These are phyloP conservation scores for Leptinotarsa haldemani DNA, from an alignment of 2,888 invertebrate genomes.

Conservation along the genomic window DNA sequence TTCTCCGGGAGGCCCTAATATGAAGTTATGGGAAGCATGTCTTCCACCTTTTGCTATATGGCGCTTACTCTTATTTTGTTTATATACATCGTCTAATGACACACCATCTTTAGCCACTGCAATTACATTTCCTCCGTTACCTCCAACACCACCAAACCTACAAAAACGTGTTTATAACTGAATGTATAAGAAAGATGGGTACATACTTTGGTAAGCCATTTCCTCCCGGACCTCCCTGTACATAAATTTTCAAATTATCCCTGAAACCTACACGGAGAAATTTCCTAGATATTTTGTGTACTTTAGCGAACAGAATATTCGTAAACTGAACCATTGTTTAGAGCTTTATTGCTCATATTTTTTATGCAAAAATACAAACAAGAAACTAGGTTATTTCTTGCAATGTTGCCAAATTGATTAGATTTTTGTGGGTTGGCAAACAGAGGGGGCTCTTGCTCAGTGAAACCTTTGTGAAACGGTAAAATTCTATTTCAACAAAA, in stretches of 20 bases:
- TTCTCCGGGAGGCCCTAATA: constrained; percentile 80
- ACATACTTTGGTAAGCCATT: constrained; percentile 73
- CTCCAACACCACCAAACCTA: constrained; percentile 90
- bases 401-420: too few relatives aligned
- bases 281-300: constrained; percentile 68
- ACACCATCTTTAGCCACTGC: constrained; percentile 75
- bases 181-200: constrained; percentile 3
- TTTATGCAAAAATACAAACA: background rate
- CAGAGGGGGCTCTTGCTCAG: too few relatives aligned
- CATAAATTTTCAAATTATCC: constrained; percentile 83
- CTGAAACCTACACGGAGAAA: constrained; percentile 73
- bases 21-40: constrained; percentile 79
- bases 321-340: constrained; percentile 51
- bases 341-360: background rate
- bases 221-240: constrained; percentile 87
- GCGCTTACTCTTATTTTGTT: constrained; percentile 70
- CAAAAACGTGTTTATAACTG: constrained; percentile 56
- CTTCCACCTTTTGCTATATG: constrained; percentile 78
- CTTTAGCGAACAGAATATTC: constrained; percentile 61
- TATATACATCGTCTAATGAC: constrained; percentile 69
- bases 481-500: too few relatives aligned
- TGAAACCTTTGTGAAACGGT: too few relatives aligned
- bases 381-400: background rate
- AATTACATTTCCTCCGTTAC: constrained; percentile 89
- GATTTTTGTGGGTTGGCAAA: too few relatives aligned